phyloP scores from a whole-genome alignment of 2,888 invertebrate species.

The Cheilosia urbana region DNA sequence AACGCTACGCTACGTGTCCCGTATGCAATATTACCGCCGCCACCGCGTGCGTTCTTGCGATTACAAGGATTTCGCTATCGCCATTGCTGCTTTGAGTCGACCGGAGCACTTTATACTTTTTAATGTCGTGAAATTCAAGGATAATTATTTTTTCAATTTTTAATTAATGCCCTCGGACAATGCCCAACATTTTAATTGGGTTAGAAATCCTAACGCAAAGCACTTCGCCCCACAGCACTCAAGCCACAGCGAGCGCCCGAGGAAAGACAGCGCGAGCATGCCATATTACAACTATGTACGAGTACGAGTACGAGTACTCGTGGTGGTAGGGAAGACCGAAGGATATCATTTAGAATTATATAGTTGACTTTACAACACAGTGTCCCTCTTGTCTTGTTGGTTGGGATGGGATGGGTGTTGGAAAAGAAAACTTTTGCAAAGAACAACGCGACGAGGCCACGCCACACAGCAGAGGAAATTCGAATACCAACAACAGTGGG shows the following conservation, averaged over 20 bases:
- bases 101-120: conserved; percentile 56
- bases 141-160: conserved; percentile 70
- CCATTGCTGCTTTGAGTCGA: conserved; percentile 9
- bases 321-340: background rate
- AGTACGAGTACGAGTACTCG: no score
- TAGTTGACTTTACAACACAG: conserved; percentile 8
- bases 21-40: conserved; percentile 51
- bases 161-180: conserved; percentile 71
- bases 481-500: background rate
- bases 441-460: background rate
- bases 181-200: conserved; percentile 70
- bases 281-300: conserved; percentile 20
- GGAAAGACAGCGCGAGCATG: background rate
- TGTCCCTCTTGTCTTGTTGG: background rate
- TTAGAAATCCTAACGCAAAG: conserved; percentile 53
- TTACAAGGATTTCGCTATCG: conserved; percentile 60
- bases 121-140: conserved; percentile 65
- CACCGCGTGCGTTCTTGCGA: conserved; percentile 10
- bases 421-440: conserved; percentile 14
- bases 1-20: conserved; percentile 51
- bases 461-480: background rate
- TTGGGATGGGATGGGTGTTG: background rate
- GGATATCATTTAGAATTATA: conserved; percentile 35
- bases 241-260: background rate
- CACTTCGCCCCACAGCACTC: conserved; percentile 11